Percentiles rank a stretch among this genome's conserved stretches.
Evolutionary conservation across 2,113 vertebrate genomes (phyloP).

Genomic region (Nipponia nippon): DNA sequence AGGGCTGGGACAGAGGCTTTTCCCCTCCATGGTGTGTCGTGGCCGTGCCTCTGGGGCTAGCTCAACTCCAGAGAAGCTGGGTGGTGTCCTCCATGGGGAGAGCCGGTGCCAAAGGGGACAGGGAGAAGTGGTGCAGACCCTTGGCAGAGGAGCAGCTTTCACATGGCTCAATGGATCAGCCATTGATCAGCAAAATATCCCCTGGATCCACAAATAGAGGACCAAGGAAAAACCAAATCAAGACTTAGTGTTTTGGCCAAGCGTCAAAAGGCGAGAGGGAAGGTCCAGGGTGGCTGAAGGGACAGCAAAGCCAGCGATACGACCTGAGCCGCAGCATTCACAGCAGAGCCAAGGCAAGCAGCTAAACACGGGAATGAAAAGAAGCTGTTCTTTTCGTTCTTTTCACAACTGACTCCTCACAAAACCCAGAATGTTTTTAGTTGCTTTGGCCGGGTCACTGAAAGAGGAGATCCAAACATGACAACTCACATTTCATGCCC

Average conservation of each 20-base stretch:
- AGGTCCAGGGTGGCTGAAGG: not conserved
- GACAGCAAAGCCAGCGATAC: not conserved
- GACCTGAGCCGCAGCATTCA: not conserved
- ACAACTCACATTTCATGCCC: conserved; percentile 35
- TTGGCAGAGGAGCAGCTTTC: not conserved
- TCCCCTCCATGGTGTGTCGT: accelerated
- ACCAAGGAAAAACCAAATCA: not conserved
- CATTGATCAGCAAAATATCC: not conserved
- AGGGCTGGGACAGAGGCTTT: not conserved
- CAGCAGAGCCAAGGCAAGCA: not conserved
- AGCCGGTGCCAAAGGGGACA: not conserved
- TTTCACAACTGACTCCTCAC: not conserved
- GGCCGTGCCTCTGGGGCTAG: no score
- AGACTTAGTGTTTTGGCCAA: not conserved
- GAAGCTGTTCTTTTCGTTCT: not conserved
- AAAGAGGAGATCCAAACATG: conserved; percentile 23
- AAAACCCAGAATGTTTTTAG: not conserved
- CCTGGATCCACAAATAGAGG: not conserved
- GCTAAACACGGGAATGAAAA: not conserved
- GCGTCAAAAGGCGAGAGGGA: accelerated
- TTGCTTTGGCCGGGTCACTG: not conserved
- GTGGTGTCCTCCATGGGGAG: accelerated
- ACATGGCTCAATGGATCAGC: not conserved
- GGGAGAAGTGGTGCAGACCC: not conserved
- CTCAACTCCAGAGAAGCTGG: not conserved